Base-by-base conservation (phyloP, 2,113 vertebrate species). In the Microcebus griseorufus region DNA sequence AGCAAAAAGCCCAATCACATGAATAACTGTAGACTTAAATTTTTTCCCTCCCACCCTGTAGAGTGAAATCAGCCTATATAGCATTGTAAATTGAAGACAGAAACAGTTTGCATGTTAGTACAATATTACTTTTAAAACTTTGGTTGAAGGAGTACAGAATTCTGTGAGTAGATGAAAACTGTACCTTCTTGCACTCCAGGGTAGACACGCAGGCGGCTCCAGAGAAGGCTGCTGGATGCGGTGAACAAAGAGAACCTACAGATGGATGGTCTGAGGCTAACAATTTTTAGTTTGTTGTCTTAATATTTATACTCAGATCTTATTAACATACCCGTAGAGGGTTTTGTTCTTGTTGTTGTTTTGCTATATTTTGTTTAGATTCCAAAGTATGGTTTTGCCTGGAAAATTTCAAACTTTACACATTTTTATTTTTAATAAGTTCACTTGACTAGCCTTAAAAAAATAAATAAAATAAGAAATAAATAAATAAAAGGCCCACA, bases 301-400 rank as follows among this genome's bases (percentile, higher is more conserved):
- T 93, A 75, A 94, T 89, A 82, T 87, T 83, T 96, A 51, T 78
- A 45, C 64, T 96, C 64, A 93, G 87, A 72, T 89, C 48, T 90
- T 78, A 22, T 95, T 96, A 73, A 73, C 14, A 73, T 70, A 84
- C n/a, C 32, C 64, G 75, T 17, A 53, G 34, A 90, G 13, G 7
- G 51, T 3, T 16, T 51, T 51, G 16, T 17, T 53, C 1, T 45
- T 45, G 5, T 45, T 45, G 7, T 55, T 27, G 45, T 90, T 88
- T 97, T 95, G 34, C 34, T 29, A 13, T 29, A n/a, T 80, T 82
- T 85, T 76, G 48, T 39, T 75, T 17, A 17, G 65, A 95, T 95
- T 69, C 42, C 27, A 45, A 95, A 93, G 12, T 94, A 48, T 87
- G 45, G 13, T 90, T 88, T 96, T 91, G 18, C 62, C 22, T 65